A percentile compares a stretch with the other conserved stretches of the same genome.
phyloP scores from a whole-genome alignment of 2,113 vertebrate species.

The Eira barbara region DNA sequence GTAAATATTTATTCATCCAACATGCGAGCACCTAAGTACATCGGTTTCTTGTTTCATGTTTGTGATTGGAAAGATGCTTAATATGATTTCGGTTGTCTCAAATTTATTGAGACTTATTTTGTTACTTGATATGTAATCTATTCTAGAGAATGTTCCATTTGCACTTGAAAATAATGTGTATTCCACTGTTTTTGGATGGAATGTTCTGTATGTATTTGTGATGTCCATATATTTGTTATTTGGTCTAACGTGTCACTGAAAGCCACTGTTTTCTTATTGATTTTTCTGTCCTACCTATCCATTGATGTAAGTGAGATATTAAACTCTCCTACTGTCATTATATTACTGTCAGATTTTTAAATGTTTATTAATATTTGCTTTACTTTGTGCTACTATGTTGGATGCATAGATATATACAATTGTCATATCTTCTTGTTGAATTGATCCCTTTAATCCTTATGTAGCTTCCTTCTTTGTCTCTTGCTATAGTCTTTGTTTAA shows the following conservation, averaged over 20 bases:
- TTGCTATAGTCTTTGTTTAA: background rate
- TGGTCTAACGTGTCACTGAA: background rate
- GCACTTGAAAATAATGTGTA: background rate
- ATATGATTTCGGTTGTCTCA: background rate
- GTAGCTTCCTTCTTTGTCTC: background rate
- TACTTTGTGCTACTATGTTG: background rate
- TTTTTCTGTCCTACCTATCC: background rate
- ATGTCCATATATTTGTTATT: background rate
- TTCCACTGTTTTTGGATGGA: background rate
- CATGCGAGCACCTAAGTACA: background rate
- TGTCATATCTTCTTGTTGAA: background rate
- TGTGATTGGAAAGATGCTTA: background rate
- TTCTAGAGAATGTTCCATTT: background rate
- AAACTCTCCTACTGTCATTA: background rate
- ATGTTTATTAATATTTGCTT: background rate
- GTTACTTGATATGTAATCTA: background rate
- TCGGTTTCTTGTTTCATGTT: background rate
- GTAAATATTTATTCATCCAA: background rate
- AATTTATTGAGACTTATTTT: background rate
- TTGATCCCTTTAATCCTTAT: background rate
- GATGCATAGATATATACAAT: background rate
- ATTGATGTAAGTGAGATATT: background rate
- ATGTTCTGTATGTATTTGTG: background rate
- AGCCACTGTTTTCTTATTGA: background rate
- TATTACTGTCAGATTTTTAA: background rate